Evolutionary conservation across 2,797 vertebrate species (phyloP).

Genomic region (Anas bahamensis): DNA sequence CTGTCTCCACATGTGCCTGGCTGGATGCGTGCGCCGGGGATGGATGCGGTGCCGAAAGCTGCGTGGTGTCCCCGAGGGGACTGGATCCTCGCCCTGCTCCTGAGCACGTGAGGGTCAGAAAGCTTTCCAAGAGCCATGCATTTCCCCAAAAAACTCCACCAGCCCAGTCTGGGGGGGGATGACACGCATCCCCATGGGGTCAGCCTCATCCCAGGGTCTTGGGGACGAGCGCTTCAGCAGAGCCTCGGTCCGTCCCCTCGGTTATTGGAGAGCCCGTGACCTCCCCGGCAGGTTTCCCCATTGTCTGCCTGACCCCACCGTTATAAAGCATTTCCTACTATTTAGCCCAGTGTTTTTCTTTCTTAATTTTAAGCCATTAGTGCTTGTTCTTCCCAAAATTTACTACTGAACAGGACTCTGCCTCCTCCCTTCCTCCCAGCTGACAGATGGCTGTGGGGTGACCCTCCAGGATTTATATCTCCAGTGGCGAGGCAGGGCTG

Average conservation of each 20-base stretch:
- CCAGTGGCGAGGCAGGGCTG: neutral
- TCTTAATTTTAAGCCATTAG: constrained; percentile 72
- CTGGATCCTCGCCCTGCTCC: neutral
- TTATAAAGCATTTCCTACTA: constrained; percentile 75
- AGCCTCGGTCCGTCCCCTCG: neutral
- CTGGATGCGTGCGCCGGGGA: neutral
- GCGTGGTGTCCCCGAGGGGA: neutral
- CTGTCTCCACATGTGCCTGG: neutral
- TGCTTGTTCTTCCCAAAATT: constrained; percentile 73
- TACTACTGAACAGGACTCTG: constrained; percentile 65
- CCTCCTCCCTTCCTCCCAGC: constrained; percentile 68
- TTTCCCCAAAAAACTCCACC: neutral
- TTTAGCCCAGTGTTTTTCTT: constrained; percentile 76
- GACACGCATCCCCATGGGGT: accelerated
- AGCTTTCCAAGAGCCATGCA: accelerated
- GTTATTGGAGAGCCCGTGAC: constrained; percentile 45
- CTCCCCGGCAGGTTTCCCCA: constrained; percentile 47
- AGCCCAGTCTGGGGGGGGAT: too few species aligned
- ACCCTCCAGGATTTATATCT: constrained; percentile 63
- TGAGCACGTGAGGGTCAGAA: neutral
- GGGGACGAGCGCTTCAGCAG: neutral
- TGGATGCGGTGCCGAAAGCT: neutral
- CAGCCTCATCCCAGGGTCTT: accelerated
- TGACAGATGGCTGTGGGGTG: constrained; percentile 60
- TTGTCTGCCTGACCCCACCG: constrained; percentile 68